Evolutionary conservation across 2,888 invertebrate genomes (phyloP).

Genomic region (Selenia dentaria): DNA sequence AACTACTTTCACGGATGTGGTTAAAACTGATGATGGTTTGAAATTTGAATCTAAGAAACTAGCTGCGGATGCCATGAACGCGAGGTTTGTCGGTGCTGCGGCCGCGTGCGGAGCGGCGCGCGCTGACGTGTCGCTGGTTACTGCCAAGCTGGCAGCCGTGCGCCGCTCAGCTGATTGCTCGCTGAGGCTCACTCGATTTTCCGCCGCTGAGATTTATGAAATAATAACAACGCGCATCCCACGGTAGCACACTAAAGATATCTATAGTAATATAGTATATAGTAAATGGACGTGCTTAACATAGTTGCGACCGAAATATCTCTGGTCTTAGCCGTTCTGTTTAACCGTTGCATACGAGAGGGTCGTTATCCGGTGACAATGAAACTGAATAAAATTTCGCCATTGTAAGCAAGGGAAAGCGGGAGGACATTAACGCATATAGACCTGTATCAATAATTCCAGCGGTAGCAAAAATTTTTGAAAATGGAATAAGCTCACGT

Average conservation of each 20-base stretch:
- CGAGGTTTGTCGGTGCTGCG: too few species aligned
- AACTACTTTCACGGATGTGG: too few species aligned
- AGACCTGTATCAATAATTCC: slow-evolving; percentile 7
- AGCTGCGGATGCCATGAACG: too few species aligned
- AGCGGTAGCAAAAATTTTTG: slow-evolving; percentile 3
- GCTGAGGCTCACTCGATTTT: not conserved
- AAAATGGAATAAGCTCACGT: slow-evolving; percentile 1
- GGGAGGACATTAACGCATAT: not conserved
- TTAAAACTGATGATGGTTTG: too few species aligned
- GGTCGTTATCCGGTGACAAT: not conserved
- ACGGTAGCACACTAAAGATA: not conserved
- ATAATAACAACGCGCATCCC: not conserved
- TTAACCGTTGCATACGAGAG: not conserved
- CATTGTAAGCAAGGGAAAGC: not conserved
- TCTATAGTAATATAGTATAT: too few species aligned
- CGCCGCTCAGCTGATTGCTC: not conserved
- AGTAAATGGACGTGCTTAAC: not conserved
- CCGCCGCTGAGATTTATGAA: not conserved
- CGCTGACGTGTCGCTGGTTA: too few species aligned
- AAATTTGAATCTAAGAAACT: too few species aligned
- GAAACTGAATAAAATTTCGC: not conserved
- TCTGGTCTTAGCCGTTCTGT: not conserved
- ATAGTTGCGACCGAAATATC: not conserved
- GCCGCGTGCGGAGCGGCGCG: too few species aligned
- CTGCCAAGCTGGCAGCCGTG: not conserved